These are phyloP conservation scores for Syritta pipiens DNA, from an alignment of 2,888 invertebrate genomes.

Conservation along the genomic window DNA sequence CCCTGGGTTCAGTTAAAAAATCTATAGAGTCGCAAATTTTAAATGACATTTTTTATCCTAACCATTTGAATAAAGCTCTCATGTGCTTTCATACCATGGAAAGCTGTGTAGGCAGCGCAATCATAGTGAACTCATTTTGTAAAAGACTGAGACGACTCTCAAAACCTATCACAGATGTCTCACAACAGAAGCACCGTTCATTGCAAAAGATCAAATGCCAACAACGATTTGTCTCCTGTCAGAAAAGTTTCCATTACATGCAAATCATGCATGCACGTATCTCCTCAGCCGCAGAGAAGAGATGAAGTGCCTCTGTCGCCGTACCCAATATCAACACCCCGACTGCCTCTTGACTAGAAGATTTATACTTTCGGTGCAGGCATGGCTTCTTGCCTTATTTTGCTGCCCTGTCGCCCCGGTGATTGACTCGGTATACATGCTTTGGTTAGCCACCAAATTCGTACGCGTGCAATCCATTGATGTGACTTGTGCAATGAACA, in stretches of 20 bases:
- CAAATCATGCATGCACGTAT: conserved; percentile 55
- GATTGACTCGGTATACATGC: conserved; percentile 64
- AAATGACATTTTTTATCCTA: no score
- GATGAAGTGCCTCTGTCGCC: no score
- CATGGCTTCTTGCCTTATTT: conserved; percentile 1
- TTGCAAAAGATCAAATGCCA: conserved; percentile 55
- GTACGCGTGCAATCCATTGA: conserved; percentile 36
- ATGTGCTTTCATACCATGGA: no score
- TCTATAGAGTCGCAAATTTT: no score
- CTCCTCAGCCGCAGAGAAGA: no score
- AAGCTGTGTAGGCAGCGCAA: no score
- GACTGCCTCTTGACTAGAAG: conserved; percentile 30
- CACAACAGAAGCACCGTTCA: conserved; percentile 13
- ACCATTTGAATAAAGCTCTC: no score
- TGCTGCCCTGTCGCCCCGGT: conserved; percentile 25
- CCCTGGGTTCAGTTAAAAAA: no score
- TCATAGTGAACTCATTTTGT: no score
- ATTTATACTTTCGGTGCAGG: conserved; percentile 36
- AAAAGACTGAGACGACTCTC: no score
- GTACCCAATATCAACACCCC: no score
- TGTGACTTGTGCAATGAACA: conserved; percentile 63
- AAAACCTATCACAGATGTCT: no score
- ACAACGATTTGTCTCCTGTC: conserved; percentile 65
- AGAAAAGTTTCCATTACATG: conserved; percentile 60
- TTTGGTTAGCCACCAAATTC: conserved; percentile 61